These are phyloP conservation scores for Ethmia dodecea DNA, from an alignment of 2,888 invertebrate species.

Conservation along the genomic window DNA sequence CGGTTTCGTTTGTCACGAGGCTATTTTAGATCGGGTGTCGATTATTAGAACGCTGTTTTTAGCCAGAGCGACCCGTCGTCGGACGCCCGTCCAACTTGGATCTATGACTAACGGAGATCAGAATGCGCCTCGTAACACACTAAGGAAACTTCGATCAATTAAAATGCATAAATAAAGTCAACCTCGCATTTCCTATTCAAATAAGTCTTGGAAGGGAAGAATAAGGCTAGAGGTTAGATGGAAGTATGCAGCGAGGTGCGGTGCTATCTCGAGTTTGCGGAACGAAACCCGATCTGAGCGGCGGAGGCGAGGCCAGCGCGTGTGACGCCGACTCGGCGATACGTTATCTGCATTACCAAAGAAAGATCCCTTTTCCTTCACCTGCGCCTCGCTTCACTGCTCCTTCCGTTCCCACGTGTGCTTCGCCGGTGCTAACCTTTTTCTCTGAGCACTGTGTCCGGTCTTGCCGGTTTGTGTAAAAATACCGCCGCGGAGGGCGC, in stretches of 20 bases:
- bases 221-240: constrained; percentile 52
- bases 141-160: constrained; percentile 48
- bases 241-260: constrained; percentile 47
- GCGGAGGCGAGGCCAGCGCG: constrained; percentile 57
- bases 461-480: constrained; percentile 16
- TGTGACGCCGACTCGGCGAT: constrained; percentile 25
- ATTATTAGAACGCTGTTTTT: constrained; percentile 72
- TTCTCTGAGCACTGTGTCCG: constrained; percentile 16
- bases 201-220: constrained; percentile 39
- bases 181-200: constrained; percentile 61
- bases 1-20: constrained; percentile 73
- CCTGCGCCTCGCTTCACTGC: constrained; percentile 22
- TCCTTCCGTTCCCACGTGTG: constrained; percentile 31
- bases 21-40: constrained; percentile 73
- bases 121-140: constrained; percentile 24
- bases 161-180: constrained; percentile 43
- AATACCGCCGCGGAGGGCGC: constrained; percentile 13
- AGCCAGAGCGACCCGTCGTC: constrained; percentile 46
- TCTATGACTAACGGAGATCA: constrained; percentile 42
- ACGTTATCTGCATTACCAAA: constrained; percentile 14
- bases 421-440: constrained; percentile 26
- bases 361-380: constrained; percentile 22
- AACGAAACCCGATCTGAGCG: constrained; percentile 68
- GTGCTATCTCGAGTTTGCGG: constrained; percentile 70
- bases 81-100: constrained; percentile 34